Evolutionary conservation across 2,888 invertebrate genomes (phyloP), one percentile per base, ranked within the genome.

Genomic region (Cataglyphis albicans): DNA sequence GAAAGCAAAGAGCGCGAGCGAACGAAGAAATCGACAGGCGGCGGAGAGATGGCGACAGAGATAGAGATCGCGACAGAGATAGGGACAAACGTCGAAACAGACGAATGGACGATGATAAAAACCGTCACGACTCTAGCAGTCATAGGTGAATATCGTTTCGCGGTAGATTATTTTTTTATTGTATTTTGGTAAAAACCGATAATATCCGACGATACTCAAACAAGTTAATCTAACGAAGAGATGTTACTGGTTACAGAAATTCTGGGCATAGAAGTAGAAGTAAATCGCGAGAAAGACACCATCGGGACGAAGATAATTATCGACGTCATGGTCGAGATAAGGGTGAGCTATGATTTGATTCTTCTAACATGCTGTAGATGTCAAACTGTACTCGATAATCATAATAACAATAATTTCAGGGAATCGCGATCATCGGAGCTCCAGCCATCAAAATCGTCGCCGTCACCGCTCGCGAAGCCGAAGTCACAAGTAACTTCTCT

Each of bases 401-500:
- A 55, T 12, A 55, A 78, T 44, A 4, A 67, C 29, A 55, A 38
- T 52, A 5, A 75, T 70, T 81, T 55, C 52, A 94, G 94, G 92
- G 83, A 93, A 86, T 84, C 94, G 94, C 48, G 94, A 94, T 87
- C 93, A 94, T 84, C 93, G 93, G 85, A 94, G 90, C 82, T 92
- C 93, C 63, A 93, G 92, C 84, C 92, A 94, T 76, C 94, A 94
- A 81, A 94, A 88, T 83, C 94, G 94, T 63, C 93, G 93, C 83
- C 93, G 94, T 81, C 94, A 94, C 89, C 94, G 94, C 87, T 94
- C 94, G 83, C 90, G 94, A 92, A 94, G 94, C 92, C 94, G 94
- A 93, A 94, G 94, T 94, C 94, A 92, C 94, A 94, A 94, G 94
- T 94, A 94, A 94, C 94, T 92, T 94, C 93, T 93, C 94, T 94